Base-by-base conservation (phyloP, 2,797 vertebrate genomes). In the Catamblyrhynchus diadema region DNA sequence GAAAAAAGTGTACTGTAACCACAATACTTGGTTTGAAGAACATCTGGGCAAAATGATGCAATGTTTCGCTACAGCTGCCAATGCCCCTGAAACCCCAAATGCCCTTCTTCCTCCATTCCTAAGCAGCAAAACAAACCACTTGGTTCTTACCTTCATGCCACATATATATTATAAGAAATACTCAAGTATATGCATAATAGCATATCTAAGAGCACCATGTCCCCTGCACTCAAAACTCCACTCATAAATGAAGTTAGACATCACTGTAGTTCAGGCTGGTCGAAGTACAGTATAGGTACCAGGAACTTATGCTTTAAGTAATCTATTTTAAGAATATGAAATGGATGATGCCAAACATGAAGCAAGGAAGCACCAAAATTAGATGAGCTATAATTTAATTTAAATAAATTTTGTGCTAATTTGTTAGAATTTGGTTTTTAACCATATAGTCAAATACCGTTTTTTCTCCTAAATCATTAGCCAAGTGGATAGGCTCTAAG, bases 211-310 rank as follows among this genome's bases (percentile, higher is more conserved):
- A 41, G 41, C 41, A 41, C 41, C 6, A 3, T 20, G 14, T 23
- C 28, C 24, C 14, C 28, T 18, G 10, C 75, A 50, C 19, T 77
- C 39, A 53, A 35, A 87, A 57, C 23, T 37, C 48, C 51, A 56
- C 20, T 14, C 1, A 1, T 56, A 79, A 64, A 32, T 25, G 2
- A 83, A 71, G 14, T 22, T 42, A 24, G 24, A 50, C 17, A 16
- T 47, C 48, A 73, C 1, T 25, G 12, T 41, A 62, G n/a, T 53
- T 80, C 47, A 81, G 45, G 56, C 9, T 44, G 3, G 20, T 33
- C 3, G 8, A 14, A 72, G 3, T 9, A 2, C 17, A 19, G 21
- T n/a, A 4, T 47, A 30, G 4, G 4, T 28, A 50, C 16, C 18
- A 54, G 16, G n/a, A 81, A 67, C 8, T 32, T 17, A 18, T 0